phyloP scores from a whole-genome alignment of 2,113 vertebrate genomes.

The Amblyopsis rosae region DNA sequence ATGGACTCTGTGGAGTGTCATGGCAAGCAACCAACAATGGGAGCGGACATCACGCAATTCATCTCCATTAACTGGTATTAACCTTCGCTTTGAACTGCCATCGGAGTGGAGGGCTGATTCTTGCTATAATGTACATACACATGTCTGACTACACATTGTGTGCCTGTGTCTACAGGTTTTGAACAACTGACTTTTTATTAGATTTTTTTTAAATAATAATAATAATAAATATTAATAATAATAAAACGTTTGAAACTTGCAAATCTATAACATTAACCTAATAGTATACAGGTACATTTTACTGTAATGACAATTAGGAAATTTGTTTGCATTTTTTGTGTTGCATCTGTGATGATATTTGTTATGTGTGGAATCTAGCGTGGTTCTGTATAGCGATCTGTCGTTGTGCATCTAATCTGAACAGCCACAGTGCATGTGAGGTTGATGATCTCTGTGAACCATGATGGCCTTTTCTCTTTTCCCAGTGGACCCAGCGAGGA shows the following conservation, averaged over 20 bases:
- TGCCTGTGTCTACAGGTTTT: constrained; percentile 11
- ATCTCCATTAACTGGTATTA: constrained; percentile 61
- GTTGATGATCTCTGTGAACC: constrained; percentile 56
- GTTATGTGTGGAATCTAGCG: too few relatives aligned
- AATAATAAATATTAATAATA: too few relatives aligned
- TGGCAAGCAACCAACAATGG: constrained; percentile 50
- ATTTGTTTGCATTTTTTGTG: too few relatives aligned
- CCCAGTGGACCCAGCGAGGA: constrained; percentile 37
- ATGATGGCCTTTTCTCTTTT: constrained; percentile 44
- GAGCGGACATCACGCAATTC: constrained; percentile 45
- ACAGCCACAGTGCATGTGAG: constrained; percentile 6
- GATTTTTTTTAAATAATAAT: too few relatives aligned
- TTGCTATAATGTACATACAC: not conserved
- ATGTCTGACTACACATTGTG: not conserved
- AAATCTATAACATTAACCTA: too few relatives aligned
- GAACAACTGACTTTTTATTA: not conserved
- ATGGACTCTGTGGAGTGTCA: constrained; percentile 52
- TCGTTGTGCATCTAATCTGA: too few relatives aligned
- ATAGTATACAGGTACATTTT: too few relatives aligned
- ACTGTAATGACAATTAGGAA: too few relatives aligned
- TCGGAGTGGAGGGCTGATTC: constrained; percentile 8
- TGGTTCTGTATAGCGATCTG: too few relatives aligned
- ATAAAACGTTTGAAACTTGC: too few relatives aligned
- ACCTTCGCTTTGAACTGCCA: constrained; percentile 64
- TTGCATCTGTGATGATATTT: too few relatives aligned